Percentiles rank a stretch among this genome's conserved stretches.
phyloP scores from a whole-genome alignment of 2,888 invertebrate species.

The Tachystola acroxantha region DNA sequence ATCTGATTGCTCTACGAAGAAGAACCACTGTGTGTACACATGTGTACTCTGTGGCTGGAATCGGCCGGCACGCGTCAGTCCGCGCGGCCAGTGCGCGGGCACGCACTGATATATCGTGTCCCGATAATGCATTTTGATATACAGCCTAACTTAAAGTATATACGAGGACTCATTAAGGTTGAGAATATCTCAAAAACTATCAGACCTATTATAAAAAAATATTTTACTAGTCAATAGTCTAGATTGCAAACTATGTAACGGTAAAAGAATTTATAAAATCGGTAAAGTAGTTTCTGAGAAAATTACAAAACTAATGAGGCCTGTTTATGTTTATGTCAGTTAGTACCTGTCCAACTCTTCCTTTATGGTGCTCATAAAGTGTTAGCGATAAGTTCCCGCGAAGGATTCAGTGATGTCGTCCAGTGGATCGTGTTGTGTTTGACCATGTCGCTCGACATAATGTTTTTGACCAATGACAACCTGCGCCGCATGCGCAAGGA shows the following conservation, averaged over 20 bases:
- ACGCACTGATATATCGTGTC: conserved; percentile 36
- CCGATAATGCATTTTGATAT: conserved; percentile 74
- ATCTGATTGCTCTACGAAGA: too few relatives aligned
- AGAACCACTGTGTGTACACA: neutral
- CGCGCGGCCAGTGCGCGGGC: conserved; percentile 44
- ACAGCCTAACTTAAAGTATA: too few relatives aligned
- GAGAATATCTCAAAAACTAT: too few relatives aligned
- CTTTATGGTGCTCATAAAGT: conserved; percentile 48
- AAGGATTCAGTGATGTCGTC: conserved; percentile 38
- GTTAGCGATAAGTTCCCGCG: conserved; percentile 32
- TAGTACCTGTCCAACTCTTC: conserved; percentile 41
- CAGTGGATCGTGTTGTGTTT: conserved; percentile 30
- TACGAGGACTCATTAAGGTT: too few relatives aligned
- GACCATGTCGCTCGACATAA: conserved; percentile 69
- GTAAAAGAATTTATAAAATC: too few relatives aligned
- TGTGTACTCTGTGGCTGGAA: conserved; percentile 13
- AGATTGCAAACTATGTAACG: too few relatives aligned
- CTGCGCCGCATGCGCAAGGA: conserved; percentile 69
- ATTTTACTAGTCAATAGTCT: too few relatives aligned
- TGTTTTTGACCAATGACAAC: conserved; percentile 76
- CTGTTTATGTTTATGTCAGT: too few relatives aligned
- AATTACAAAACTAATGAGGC: too few relatives aligned
- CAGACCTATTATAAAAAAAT: too few relatives aligned
- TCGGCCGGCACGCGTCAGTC: conserved; percentile 34
- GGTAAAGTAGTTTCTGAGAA: too few relatives aligned